Conservation (phyloP, 2,797 vertebrate genomes). For the Lutjanus argentimaculatus region DNA sequence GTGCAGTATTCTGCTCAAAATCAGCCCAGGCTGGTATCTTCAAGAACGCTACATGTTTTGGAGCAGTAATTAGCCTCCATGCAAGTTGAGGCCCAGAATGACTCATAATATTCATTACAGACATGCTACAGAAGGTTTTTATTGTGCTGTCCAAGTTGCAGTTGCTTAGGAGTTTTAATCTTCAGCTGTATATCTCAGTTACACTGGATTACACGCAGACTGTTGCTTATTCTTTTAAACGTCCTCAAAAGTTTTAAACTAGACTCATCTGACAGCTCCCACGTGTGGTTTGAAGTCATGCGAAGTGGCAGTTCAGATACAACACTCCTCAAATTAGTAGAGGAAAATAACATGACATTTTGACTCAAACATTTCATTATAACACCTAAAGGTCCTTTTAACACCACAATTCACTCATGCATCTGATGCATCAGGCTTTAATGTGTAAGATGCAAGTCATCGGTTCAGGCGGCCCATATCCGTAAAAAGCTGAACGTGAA, state of each 20-base stretch:
- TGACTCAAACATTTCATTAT: no score
- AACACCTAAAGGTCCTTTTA: no score
- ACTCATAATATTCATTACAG: conserved; percentile 25
- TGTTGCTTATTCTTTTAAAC: no score
- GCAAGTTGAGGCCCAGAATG: conserved; percentile 26
- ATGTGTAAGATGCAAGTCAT: no score
- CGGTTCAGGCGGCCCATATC: no score
- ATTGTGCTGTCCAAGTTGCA: background rate
- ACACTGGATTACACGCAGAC: no score
- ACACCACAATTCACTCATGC: no score
- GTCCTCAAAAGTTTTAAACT: background rate
- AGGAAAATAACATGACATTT: no score
- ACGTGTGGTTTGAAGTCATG: background rate
- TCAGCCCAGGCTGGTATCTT: background rate
- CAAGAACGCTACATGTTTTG: background rate
- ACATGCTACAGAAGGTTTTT: background rate
- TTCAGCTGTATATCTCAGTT: background rate
- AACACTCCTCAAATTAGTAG: background rate
- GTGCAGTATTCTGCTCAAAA: conserved; percentile 22
- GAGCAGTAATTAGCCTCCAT: conserved; percentile 20
- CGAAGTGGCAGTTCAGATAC: background rate
- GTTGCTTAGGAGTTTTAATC: background rate
- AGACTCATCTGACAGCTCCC: background rate
- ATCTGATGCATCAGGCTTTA: no score
- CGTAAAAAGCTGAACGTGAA: no score